Base-by-base conservation (phyloP, 1,140 invertebrate genomes). In the Panulirus ornatus region DNA sequence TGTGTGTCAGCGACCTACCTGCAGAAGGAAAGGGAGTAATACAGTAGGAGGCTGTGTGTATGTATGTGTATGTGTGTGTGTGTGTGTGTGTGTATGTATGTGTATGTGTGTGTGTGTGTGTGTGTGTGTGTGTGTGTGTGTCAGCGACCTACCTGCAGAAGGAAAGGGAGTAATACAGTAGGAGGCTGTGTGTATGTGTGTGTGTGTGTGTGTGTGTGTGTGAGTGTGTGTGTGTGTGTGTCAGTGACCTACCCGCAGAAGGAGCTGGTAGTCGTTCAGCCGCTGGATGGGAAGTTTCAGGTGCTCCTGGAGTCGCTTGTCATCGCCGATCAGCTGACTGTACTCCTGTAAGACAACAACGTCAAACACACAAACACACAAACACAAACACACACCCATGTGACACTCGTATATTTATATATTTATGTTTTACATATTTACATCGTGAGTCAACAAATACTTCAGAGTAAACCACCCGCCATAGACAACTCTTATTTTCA, bases 191-290 rank as follows among this genome's bases (percentile, higher is more conserved):
- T n/a, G n/a, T n/a, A n/a, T n/a, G 9, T 22, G n/a, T n/a, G n/a
- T n/a, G 51, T 19, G 51, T 58, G n/a, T n/a, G 44, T 58, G 78
- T 30, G 30, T n/a, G 44, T 34, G 54, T 42, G 38, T 36, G 38
- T 38, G 2, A 44, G 44, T 2, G 54, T 40, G 30, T 0, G 84
- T 70, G 66, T 83, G n/a, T n/a, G n/a, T n/a, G n/a, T n/a, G n/a
- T n/a, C n/a, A n/a, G n/a, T n/a, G 87, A 92, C 93, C 95, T 95
- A 98, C 98, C 97, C 98, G 98, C 70, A 99, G 95, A 63, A 99
- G 95, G 92, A 98, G 96, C 94, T 99, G 97, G 94, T 99, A 99
- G 95, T 99, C 98, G 96, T 98, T 98, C 93, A 99, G 98, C 92
- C 98, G 96, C 95, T 99, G 97, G 93, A 98, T 97, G 79, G 98